Evolutionary conservation across 2,888 invertebrate genomes (phyloP), one percentile per base, ranked within the genome.

Genomic region (Schizaphis graminum): DNA sequence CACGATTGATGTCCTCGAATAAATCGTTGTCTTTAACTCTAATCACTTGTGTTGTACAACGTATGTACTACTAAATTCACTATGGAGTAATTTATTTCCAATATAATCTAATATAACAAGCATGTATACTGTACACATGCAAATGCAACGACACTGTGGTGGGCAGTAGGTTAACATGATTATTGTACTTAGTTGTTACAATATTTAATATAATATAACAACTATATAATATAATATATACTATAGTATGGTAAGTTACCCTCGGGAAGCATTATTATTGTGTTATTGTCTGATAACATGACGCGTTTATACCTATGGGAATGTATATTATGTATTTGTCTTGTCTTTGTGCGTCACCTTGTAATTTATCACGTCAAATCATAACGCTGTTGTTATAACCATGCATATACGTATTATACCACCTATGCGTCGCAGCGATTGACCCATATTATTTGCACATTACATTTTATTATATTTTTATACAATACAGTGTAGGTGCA

Each of bases 311-410:
- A 41, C 53, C 53, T 53, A 53, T 53, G 53, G 16, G 53, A 53
- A 53, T 53, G 53, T 44, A 77, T 91, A 24, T 24, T 53, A 49
- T 56, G 35, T 24, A 28, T 91, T 84, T 41, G 91, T 21, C 53
- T 91, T 56, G 35, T 41, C 24, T 91, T 84, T 28, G 10, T 56
- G 53, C 84, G 84, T 91, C 84, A 91, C 91, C 91, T 91, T 91
- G 91, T 84, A 91, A 77, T 91, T 84, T 53, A 91, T 67, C 84
- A 91, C 77, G 67, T 49, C 47, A 49, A 89, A 89, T 44, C 11
- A 26, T 57, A 57, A 35, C 35, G 10, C 41, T 13, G 47, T 86
- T 85, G 85, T 85, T 86, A 47, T 86, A 86, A 56, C 26, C 28
- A 47, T 16, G 86, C 86, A 26, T 89, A 57, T n/a, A n/a, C n/a